Base-by-base conservation (phyloP, 2,113 vertebrate species). In the Nerophis ophidion region DNA sequence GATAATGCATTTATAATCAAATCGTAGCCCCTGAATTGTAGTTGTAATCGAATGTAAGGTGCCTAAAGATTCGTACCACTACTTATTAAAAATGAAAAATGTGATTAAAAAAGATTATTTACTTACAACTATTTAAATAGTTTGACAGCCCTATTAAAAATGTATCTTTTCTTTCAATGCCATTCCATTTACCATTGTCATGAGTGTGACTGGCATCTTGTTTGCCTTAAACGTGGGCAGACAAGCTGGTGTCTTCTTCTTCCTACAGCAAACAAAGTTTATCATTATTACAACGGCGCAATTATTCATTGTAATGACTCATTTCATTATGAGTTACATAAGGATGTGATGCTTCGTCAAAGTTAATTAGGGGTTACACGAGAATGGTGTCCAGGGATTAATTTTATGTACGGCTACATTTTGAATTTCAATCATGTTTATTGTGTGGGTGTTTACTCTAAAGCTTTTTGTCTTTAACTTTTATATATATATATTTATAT, bases 361-460 rank as follows among this genome's bases (percentile, higher is more conserved):
- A 15, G 60, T 75, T 82, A 80, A 84, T 84, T 80, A 71, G 11
- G 73, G 57, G 75, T 75, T 77, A 57, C 40, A 40, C 57, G 52
- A 63, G 33, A 64, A 63, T 63, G 49, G 64, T 76, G 64, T 80
- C 62, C 50, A 16, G 47, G 70, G 75, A 71, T 82, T 83, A 72
- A 68, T 68, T 81, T 76, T 53, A 74, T 74, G 70, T 69, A 58
- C 49, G 44, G 61, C 64, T 72, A 47, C 56, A 66, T 51, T 75
- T 56, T 7, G 15, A 67, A 78, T 80, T 79, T 70, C 77, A 81
- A 81, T 81, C 56, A 60, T 79, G 72, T 79, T 78, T 80, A 82
- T 77, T 82, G 69, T 80, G 77, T 73, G 57, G 77, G 66, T 76
- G 76, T 85, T 83, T 79, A 68, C 70, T 76, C 64, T 78, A 70